Evolutionary conservation across 2,113 vertebrate species (phyloP).

Genomic region (Garra rufa): DNA sequence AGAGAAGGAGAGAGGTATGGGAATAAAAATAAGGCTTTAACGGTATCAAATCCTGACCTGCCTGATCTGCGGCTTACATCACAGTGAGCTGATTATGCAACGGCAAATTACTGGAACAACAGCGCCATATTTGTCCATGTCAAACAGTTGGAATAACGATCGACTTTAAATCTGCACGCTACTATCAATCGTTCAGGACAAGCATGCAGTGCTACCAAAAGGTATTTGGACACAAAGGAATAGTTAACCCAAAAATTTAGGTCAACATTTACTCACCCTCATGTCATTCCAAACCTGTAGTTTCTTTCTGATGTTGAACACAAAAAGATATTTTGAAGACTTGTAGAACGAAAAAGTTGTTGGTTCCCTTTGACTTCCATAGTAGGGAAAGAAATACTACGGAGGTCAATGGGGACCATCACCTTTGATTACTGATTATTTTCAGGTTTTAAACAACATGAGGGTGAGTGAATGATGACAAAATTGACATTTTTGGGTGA

Average conservation of each 20-base stretch:
- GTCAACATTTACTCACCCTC: no score
- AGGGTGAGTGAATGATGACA: no score
- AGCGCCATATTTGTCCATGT: background rate
- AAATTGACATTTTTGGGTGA: no score
- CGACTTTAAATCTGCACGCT: background rate
- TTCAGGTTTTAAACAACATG: no score
- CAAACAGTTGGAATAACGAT: conserved; percentile 21
- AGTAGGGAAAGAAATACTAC: no score
- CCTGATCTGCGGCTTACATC: background rate
- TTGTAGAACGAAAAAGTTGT: no score
- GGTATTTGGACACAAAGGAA: background rate
- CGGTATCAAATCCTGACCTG: conserved; percentile 5
- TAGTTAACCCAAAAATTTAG: background rate
- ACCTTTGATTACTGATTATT: no score
- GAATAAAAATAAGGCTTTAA: background rate
- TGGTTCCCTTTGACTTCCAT: no score
- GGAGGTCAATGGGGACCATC: no score
- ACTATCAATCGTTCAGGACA: background rate
- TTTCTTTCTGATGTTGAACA: no score
- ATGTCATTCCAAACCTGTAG: no score
- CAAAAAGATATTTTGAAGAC: no score
- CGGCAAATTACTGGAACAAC: conserved; percentile 14
- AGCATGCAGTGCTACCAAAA: background rate
- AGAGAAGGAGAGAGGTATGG: background rate
- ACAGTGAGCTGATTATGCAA: conserved; percentile 23